Conservation (phyloP, 2,113 vertebrate genomes). For the Piaya cayana region DNA sequence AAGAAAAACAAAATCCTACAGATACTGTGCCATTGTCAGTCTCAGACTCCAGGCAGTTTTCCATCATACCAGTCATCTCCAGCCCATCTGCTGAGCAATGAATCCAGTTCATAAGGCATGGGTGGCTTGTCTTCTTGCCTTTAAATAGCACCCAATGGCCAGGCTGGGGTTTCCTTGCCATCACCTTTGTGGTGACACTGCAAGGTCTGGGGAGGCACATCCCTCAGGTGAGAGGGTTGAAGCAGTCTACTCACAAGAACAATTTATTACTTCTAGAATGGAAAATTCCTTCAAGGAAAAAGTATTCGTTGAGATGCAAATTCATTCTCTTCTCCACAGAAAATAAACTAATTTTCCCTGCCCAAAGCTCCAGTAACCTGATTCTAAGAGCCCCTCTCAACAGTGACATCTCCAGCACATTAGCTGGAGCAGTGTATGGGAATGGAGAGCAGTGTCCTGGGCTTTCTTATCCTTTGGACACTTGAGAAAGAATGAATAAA, state of each 20-base stretch:
- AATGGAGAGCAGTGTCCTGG: neutral
- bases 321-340: neutral
- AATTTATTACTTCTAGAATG: neutral
- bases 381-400: neutral
- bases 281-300: constrained; percentile 31
- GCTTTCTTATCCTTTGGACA: neutral
- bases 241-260: neutral
- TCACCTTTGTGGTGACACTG: neutral
- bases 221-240: neutral
- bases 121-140: neutral
- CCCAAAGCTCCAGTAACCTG: neutral
- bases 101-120: neutral
- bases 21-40: neutral
- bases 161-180: neutral
- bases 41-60: neutral
- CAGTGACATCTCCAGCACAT: neutral
- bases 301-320: constrained; percentile 1
- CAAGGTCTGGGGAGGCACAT: rapidly evolving
- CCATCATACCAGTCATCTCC: rapidly evolving
- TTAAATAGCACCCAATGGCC: neutral
- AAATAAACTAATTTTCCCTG: constrained; percentile 13
- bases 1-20: neutral
- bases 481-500: neutral
- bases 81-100: neutral
- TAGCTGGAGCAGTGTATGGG: neutral